Conservation (phyloP, 2,888 invertebrate genomes). For the Esperia sulphurella region DNA sequence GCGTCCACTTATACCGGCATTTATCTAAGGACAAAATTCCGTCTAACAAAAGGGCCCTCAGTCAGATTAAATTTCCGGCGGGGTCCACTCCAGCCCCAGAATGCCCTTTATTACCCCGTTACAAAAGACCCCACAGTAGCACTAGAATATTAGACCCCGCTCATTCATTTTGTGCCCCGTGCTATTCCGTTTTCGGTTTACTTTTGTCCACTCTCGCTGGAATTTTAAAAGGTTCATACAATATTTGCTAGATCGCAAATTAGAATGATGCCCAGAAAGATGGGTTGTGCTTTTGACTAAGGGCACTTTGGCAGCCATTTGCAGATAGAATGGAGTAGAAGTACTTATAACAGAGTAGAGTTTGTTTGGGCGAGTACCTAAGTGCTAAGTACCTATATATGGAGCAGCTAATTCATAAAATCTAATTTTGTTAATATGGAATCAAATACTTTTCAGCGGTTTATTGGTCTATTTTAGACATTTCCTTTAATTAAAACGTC, state of each 20-base stretch:
- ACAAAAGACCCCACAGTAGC: constrained; percentile 55
- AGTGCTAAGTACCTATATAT: not conserved
- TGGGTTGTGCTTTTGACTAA: constrained; percentile 5
- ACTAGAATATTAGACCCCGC: constrained; percentile 65
- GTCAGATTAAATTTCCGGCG: constrained; percentile 74
- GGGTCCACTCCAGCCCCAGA: constrained; percentile 68
- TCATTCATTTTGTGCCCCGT: constrained; percentile 44
- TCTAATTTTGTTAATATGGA: no score
- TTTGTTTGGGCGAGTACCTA: constrained; percentile 15
- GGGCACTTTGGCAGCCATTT: constrained; percentile 1
- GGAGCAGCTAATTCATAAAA: no score
- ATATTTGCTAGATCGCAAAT: constrained; percentile 20
- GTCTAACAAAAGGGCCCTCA: constrained; percentile 61
- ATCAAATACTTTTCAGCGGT: no score
- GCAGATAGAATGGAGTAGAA: constrained; percentile 1
- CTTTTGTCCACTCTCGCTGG: constrained; percentile 35
- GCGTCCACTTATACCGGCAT: constrained; percentile 52
- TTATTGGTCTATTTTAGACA: no score
- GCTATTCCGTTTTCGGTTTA: constrained; percentile 24
- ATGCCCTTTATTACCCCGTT: constrained; percentile 70
- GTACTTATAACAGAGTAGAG: not conserved
- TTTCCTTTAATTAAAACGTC: no score
- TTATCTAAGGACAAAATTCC: constrained; percentile 68
- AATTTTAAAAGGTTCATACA: constrained; percentile 24
- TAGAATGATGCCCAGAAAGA: constrained; percentile 4